Evolutionary conservation across 2,888 invertebrate species (phyloP).

Genomic region (Chelonus formosanus): DNA sequence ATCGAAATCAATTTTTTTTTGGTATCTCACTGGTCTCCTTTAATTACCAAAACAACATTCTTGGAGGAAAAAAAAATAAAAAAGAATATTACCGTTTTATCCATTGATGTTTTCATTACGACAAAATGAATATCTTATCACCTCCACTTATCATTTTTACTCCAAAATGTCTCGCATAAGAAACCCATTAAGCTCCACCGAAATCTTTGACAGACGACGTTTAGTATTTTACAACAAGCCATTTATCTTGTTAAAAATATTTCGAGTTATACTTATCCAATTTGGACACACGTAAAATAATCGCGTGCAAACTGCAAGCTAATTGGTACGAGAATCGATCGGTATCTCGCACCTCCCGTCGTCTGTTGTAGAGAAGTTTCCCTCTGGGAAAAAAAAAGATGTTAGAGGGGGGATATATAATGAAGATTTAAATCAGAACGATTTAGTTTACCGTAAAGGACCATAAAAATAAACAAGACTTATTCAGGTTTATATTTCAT

Average conservation of each 20-base stretch:
- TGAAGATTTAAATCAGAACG: constrained; percentile 42
- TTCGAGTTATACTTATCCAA: neutral
- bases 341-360: constrained; percentile 33
- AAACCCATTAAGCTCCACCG: no score
- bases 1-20: no score
- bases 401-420: constrained; percentile 26
- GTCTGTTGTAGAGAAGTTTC: constrained; percentile 17
- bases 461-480: constrained; percentile 35
- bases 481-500: constrained; percentile 20
- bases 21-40: no score
- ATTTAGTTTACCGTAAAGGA: constrained; percentile 45
- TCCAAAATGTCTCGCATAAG: no score
- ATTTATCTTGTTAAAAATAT: neutral
- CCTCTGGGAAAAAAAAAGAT: constrained; percentile 26
- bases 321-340: constrained; percentile 34
- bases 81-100: no score
- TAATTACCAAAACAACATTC: no score
- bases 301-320: constrained; percentile 31
- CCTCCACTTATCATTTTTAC: no score
- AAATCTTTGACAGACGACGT: no score
- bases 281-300: constrained; percentile 10
- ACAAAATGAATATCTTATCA: no score
- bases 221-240: no score
- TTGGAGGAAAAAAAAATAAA: no score
- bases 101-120: no score